phyloP scores from a whole-genome alignment of 2,888 invertebrate species.

The Ptilodon capucinus region DNA sequence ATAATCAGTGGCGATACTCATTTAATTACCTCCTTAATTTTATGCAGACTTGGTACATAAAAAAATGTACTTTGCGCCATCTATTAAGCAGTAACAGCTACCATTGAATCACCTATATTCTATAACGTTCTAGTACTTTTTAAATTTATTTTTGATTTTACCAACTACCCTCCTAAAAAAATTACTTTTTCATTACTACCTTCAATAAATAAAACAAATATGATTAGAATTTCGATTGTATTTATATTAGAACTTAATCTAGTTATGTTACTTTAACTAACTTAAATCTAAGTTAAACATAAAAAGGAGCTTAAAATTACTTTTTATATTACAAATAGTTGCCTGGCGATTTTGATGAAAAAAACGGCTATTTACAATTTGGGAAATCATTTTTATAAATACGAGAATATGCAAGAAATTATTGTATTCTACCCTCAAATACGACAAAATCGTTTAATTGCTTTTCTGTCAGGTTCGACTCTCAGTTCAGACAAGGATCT shows the following conservation, averaged over 20 bases:
- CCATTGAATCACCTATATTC: too few relatives aligned
- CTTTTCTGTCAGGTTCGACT: too few relatives aligned
- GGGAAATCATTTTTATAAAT: background rate
- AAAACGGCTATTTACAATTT: background rate
- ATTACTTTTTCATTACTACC: too few relatives aligned
- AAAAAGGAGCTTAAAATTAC: background rate
- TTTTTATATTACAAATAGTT: background rate
- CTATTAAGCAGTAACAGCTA: too few relatives aligned
- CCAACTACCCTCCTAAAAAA: too few relatives aligned
- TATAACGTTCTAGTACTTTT: background rate
- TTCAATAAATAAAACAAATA: constrained; percentile 13
- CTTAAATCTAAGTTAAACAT: background rate
- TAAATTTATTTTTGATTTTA: too few relatives aligned
- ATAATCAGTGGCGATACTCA: too few relatives aligned
- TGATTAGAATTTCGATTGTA: background rate
- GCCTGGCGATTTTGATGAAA: background rate
- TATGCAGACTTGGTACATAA: too few relatives aligned
- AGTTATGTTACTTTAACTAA: background rate
- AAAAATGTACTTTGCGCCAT: too few relatives aligned
- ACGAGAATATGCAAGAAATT: background rate
- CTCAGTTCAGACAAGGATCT: background rate
- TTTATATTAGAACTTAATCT: constrained; percentile 15
- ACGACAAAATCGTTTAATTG: too few relatives aligned
- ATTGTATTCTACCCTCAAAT: background rate
- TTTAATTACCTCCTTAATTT: too few relatives aligned